phyloP scores from a whole-genome alignment of 2,113 vertebrate species.

The Sterrhoptilus dennistouni region DNA sequence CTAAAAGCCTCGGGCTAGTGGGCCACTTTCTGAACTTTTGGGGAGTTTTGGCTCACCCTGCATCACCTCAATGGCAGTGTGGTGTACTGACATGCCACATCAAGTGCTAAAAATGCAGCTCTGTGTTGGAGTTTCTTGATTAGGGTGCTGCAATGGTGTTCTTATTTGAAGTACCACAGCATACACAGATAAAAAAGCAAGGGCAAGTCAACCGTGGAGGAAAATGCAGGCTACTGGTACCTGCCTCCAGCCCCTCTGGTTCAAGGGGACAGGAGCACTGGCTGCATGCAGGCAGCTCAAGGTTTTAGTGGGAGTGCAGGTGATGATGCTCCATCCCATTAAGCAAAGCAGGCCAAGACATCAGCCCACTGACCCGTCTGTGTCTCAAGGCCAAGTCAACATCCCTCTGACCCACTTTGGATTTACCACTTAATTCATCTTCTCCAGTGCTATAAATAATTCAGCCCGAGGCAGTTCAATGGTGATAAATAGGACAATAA shows the following conservation, averaged over 20 bases:
- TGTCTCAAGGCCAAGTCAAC: neutral
- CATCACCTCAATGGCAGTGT: accelerated
- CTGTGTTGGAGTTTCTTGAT: neutral
- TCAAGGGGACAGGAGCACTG: neutral
- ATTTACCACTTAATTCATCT: constrained; percentile 53
- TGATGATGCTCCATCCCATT: neutral
- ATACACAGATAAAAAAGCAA: neutral
- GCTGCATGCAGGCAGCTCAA: neutral
- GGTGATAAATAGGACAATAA: constrained; percentile 64
- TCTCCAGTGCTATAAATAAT: constrained; percentile 45
- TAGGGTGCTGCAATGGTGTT: neutral
- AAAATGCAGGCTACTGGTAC: neutral
- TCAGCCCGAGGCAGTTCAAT: neutral
- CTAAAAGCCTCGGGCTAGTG: neutral
- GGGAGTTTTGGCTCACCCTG: neutral
- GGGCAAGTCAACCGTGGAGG: neutral
- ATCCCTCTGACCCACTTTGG: constrained; percentile 38
- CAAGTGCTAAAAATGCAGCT: neutral
- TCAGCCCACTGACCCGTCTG: neutral
- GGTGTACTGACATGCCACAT: accelerated
- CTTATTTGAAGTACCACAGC: neutral
- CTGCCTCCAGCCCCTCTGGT: neutral
- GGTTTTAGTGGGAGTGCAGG: neutral
- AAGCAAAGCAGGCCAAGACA: neutral
- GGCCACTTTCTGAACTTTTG: neutral